Conservation (phyloP, 2,888 invertebrate species). For the Uloborus plumipes region DNA sequence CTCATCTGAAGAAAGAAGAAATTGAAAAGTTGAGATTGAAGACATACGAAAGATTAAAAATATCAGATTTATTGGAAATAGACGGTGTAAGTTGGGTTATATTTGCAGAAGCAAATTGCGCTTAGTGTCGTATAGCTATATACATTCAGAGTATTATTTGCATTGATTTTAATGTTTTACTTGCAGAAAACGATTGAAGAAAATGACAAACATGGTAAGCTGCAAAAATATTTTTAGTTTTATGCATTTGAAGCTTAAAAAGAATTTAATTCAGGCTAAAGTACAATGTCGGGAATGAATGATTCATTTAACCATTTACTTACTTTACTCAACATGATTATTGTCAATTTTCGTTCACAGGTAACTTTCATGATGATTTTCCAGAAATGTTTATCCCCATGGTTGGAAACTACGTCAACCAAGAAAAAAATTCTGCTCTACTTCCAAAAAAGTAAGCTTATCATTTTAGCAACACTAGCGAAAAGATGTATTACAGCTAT, state of each 20-base stretch:
- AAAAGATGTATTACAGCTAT: too few species aligned
- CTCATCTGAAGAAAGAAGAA: conserved; percentile 88
- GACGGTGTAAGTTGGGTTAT: conserved; percentile 76
- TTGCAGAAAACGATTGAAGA: conserved; percentile 39
- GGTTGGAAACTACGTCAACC: conserved; percentile 47
- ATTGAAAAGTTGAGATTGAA: conserved; percentile 86
- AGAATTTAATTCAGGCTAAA: background rate
- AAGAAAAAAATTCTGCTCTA: conserved; percentile 85
- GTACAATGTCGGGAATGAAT: background rate
- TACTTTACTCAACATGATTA: too few species aligned
- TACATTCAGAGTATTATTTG: background rate
- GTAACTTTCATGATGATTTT: too few species aligned
- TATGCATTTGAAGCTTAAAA: background rate
- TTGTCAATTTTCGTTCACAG: too few species aligned
- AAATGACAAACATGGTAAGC: conserved; percentile 42
- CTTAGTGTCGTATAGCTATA: too few species aligned
- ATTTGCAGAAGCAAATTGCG: background rate
- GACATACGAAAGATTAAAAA: conserved; percentile 81
- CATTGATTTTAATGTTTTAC: background rate
- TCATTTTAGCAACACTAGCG: too few species aligned
- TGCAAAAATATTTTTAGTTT: background rate
- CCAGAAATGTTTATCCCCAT: conserved; percentile 47
- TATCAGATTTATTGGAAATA: conserved; percentile 84
- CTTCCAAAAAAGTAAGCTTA: conserved; percentile 85
- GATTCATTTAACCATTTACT: too few species aligned